These are phyloP conservation scores for Galagoides demidoff DNA, from an alignment of 2,797 vertebrate genomes.

Conservation along the genomic window DNA sequence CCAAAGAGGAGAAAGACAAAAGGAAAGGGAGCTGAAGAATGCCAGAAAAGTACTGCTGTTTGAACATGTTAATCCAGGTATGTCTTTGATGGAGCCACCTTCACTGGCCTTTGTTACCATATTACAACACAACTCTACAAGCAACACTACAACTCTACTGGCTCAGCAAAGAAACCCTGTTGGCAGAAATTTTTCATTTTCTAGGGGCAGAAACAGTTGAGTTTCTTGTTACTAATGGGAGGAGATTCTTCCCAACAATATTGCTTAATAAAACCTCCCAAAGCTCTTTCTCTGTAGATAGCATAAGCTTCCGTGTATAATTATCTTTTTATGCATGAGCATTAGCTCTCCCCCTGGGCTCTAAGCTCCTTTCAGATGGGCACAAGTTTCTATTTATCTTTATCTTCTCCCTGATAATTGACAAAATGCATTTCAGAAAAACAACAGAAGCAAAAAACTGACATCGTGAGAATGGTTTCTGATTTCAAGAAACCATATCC, in stretches of 20 bases:
- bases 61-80: neutral
- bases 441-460: neutral
- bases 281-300: neutral
- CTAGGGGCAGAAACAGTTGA: neutral
- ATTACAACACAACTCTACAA: neutral
- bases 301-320: neutral
- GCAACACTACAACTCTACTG: neutral
- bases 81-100: neutral
- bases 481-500: neutral
- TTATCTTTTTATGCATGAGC: neutral
- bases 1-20: neutral
- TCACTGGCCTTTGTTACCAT: neutral
- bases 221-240: constrained; percentile 31
- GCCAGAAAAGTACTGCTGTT: neutral
- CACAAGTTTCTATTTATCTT: constrained; percentile 1
- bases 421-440: neutral
- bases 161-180: neutral
- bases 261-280: constrained; percentile 10
- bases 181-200: constrained; percentile 22
- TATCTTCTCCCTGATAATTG: neutral
- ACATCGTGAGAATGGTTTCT: neutral
- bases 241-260: neutral
- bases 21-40: neutral
- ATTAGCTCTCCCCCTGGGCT: neutral
- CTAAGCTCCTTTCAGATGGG: constrained; percentile 6